Percentiles rank a stretch among this genome's conserved stretches.
Evolutionary conservation across 2,888 invertebrate genomes (phyloP).

Genomic region (Didymodactylos carnosus): DNA sequence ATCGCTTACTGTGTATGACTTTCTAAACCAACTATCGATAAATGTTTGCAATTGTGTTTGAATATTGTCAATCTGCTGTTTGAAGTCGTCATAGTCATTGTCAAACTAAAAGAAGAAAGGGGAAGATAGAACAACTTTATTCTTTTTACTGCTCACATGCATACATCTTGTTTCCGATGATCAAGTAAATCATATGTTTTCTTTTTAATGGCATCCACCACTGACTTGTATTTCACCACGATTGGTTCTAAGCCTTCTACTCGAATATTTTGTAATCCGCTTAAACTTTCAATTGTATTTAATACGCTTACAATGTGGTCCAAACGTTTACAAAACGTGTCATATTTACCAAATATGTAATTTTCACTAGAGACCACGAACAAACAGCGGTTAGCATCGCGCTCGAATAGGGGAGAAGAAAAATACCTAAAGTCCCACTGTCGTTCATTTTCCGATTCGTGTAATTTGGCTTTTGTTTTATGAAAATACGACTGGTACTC

Average conservation of each 20-base stretch:
- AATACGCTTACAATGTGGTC: constrained; percentile 71
- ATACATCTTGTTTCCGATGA: constrained; percentile 54
- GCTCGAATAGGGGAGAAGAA: not conserved
- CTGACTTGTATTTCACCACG: constrained; percentile 59
- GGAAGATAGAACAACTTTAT: not conserved
- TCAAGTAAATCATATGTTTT: constrained; percentile 77
- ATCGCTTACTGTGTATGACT: constrained; percentile 25
- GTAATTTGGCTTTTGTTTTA: constrained; percentile 50
- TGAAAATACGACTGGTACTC: constrained; percentile 56
- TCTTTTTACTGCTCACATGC: constrained; percentile 16
- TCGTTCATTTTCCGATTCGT: constrained; percentile 47
- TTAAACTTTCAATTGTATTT: constrained; percentile 69
- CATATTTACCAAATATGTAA: constrained; percentile 88
- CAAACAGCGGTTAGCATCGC: too few relatives aligned
- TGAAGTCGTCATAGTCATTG: constrained; percentile 59
- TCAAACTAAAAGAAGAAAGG: constrained; percentile 44
- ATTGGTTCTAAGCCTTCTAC: constrained; percentile 39
- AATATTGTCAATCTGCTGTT: constrained; percentile 49
- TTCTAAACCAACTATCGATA: constrained; percentile 44
- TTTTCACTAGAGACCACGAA: constrained; percentile 49
- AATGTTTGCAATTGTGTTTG: constrained; percentile 37
- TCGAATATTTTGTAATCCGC: constrained; percentile 49
- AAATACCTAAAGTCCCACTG: constrained; percentile 55
- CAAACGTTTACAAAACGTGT: constrained; percentile 70
- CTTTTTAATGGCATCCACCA: constrained; percentile 58